Conservation (phyloP, 2,113 vertebrate species). For the Muntiacus reevesi region DNA sequence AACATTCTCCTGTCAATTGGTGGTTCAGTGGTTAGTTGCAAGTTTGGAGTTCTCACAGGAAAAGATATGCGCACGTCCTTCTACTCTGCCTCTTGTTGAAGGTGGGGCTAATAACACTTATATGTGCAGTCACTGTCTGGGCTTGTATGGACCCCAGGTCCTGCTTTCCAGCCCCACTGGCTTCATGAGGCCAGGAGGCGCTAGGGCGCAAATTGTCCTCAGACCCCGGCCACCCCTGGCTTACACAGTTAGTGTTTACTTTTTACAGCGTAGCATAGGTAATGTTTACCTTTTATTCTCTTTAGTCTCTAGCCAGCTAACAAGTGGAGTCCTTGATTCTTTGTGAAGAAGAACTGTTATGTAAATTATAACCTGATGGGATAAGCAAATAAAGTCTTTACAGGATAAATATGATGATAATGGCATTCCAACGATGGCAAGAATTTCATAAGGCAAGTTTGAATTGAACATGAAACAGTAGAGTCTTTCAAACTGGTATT, state of each 20-base stretch:
- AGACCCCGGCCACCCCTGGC: background rate
- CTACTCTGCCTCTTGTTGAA: background rate
- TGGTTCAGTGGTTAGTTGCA: background rate
- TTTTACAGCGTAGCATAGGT: background rate
- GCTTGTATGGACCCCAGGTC: background rate
- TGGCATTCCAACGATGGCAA: background rate
- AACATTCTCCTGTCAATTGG: background rate
- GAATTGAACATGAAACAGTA: background rate
- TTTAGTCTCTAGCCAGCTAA: background rate
- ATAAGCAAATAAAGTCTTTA: background rate
- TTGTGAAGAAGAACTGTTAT: background rate
- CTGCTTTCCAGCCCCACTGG: background rate
- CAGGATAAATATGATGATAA: background rate
- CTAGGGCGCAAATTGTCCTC: background rate
- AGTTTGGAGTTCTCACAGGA: background rate
- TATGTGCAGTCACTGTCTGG: background rate
- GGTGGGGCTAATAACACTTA: background rate
- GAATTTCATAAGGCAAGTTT: background rate
- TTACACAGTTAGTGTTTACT: background rate
- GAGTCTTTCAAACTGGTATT: background rate
- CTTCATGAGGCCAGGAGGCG: background rate
- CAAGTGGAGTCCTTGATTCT: background rate
- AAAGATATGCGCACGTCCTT: fast-evolving
- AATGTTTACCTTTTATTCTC: background rate
- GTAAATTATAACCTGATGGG: background rate